A percentile compares a stretch with the other conserved stretches of the same genome.
These are phyloP conservation scores for Oryzias dopingdopingensis DNA, from an alignment of 2,797 vertebrate genomes.

Conservation along the genomic window DNA sequence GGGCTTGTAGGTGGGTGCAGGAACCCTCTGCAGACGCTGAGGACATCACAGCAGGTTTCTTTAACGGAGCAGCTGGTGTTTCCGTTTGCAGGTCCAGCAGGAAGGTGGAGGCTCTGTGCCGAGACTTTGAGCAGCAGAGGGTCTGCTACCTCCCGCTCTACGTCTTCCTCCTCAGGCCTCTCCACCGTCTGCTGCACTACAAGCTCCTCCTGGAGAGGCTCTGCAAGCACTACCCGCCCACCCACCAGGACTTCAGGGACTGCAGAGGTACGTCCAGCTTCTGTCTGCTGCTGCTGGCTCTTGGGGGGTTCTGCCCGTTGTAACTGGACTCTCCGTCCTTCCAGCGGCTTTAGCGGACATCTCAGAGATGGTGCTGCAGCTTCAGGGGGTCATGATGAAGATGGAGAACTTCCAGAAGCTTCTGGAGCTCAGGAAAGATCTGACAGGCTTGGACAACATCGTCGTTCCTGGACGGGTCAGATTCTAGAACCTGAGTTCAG, in stretches of 20 bases:
- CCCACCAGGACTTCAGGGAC: constrained; percentile 90
- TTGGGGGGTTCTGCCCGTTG: background rate
- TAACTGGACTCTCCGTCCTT: background rate
- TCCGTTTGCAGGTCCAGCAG: constrained; percentile 73
- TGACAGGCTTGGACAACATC: constrained; percentile 90
- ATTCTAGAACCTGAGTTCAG: background rate
- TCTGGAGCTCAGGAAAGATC: constrained; percentile 93
- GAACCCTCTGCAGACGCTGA: constrained; percentile 64
- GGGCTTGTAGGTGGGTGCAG: constrained; percentile 54
- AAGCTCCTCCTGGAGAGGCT: constrained; percentile 94
- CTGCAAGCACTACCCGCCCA: constrained; percentile 91
- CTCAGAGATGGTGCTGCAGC: constrained; percentile 89
- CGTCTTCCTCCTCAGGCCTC: constrained; percentile 91
- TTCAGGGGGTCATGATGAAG: constrained; percentile 93
- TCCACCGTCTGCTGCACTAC: constrained; percentile 97
- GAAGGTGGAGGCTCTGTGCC: constrained; percentile 83
- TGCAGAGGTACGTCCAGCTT: constrained; percentile 79
- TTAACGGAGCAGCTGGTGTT: no score
- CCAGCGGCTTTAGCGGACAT: constrained; percentile 91
- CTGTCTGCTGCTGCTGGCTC: background rate
- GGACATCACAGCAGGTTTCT: background rate
- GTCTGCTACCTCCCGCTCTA: constrained; percentile 96
- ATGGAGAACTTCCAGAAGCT: constrained; percentile 99
- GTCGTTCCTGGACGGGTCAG: constrained; percentile 85
- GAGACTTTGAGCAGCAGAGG: constrained; percentile 94